Conservation (phyloP, 2,113 vertebrate genomes). For the Perognathus longimembris region DNA sequence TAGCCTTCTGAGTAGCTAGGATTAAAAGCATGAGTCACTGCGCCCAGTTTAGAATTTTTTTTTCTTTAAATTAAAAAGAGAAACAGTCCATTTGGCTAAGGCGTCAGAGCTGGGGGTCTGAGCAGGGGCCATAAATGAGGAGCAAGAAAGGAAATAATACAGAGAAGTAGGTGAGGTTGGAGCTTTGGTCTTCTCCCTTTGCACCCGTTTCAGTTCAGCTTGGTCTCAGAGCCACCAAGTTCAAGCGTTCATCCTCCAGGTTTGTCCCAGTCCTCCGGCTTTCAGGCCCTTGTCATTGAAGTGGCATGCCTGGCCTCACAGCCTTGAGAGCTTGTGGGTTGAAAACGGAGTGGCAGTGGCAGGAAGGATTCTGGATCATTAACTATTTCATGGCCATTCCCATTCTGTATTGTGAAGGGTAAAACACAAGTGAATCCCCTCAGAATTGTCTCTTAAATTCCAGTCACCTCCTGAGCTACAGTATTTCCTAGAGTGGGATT, state of each 20-base stretch:
- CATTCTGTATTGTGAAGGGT: not conserved
- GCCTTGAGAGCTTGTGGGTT: not conserved
- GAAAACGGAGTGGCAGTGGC: no score
- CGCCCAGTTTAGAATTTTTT: not conserved
- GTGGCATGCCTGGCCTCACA: not conserved
- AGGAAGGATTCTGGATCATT: not conserved
- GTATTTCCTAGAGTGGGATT: not conserved
- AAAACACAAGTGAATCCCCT: not conserved
- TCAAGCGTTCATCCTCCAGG: not conserved
- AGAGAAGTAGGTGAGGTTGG: not conserved
- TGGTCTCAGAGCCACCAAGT: not conserved
- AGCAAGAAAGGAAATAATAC: not conserved
- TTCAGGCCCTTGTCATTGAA: not conserved
- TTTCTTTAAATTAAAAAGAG: constrained; percentile 71
- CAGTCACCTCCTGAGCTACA: not conserved
- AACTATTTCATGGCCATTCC: no score
- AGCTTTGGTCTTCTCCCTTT: not conserved
- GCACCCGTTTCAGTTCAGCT: not conserved
- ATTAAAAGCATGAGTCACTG: no score
- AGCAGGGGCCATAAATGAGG: not conserved
- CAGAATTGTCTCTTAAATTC: not conserved
- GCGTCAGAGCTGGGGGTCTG: not conserved
- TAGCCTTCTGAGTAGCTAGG: no score
- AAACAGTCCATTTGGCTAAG: not conserved
- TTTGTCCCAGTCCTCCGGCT: not conserved